Evolutionary conservation across 2,113 vertebrate genomes (phyloP), one percentile per base, ranked within the genome.

Genomic region (Anhinga rufa): DNA sequence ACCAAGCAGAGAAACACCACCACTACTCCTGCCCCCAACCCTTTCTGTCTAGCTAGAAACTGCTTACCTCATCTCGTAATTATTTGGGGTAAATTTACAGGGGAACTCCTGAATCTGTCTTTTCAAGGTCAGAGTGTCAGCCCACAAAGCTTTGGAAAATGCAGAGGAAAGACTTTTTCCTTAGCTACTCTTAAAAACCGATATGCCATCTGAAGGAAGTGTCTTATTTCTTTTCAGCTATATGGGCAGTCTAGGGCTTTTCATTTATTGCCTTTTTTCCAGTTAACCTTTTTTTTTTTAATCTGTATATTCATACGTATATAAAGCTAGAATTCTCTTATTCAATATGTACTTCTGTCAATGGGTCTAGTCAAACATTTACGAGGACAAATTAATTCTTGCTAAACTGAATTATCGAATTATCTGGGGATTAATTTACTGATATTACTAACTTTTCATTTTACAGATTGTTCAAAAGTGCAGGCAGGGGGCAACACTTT

Each of bases 1-100:
- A 19, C 6, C 4, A 2, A 34, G 49, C 5, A 79, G 9, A 46
- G 29, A 76, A 88, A n/a, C 5, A n/a, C 6, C 28, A 62, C 36
- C 1, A 4, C 10, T 6, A 38, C 4, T 3, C 6, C 42, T 1
- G 4, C 24, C 6, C 7, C 10, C 17, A 82, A 18, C 1, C 2
- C 6, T 12, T 76, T 71, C 44, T 71, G 31, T 54, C 75, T 55
- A 70, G 24, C 5, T 52, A 66, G 24, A 82, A 82, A 74, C 32
- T 64, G 4, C 14, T 81, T 55, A 42, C 25, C 2, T 75, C 17
- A 61, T 36, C 14, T 79, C 25, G 26, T 79, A 66, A 54, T 38
- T 42, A 51, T 48, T 10, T 64, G 9, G 11, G 15, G 40, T 46
- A 34, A n/a, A 49, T 80, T 65, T 52, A 36, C 7, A 46, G 22